Evolutionary conservation across 2,797 vertebrate genomes (phyloP).

Genomic region (Carapus acus): DNA sequence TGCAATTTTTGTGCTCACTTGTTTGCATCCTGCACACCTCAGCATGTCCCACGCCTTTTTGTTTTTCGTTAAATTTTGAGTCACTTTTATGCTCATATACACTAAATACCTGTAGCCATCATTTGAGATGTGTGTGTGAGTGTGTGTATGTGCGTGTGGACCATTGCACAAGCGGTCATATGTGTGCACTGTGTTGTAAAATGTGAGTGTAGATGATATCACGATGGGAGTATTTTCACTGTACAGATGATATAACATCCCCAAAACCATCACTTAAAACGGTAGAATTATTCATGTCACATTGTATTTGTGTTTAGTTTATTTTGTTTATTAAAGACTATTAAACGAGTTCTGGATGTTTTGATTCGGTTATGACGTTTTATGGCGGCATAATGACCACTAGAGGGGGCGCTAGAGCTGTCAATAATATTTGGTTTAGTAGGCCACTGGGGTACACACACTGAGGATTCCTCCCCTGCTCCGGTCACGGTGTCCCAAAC

Average conservation of each 20-base stretch:
- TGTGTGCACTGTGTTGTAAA: neutral
- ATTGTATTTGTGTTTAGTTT: slow-evolving; percentile 47
- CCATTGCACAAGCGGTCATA: slow-evolving; percentile 7
- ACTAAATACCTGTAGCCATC: slow-evolving; percentile 10
- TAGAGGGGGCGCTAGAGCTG: neutral
- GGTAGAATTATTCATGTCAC: slow-evolving; percentile 34
- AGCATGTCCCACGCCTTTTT: slow-evolving; percentile 14
- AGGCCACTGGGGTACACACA: slow-evolving; percentile 32
- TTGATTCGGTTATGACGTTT: neutral
- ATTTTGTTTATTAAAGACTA: slow-evolving; percentile 59
- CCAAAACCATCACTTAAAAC: slow-evolving; percentile 19
- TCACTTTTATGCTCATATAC: neutral
- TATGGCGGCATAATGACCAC: slow-evolving; percentile 11
- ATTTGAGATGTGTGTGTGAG: slow-evolving; percentile 9
- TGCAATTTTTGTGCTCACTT: slow-evolving; percentile 35
- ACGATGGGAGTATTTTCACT: slow-evolving; percentile 22
- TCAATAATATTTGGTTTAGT: slow-evolving; percentile 20
- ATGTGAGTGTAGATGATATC: neutral
- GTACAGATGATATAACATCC: slow-evolving; percentile 9
- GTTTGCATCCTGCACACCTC: slow-evolving; percentile 15
- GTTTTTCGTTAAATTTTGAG: slow-evolving; percentile 20
- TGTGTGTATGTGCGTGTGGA: slow-evolving; percentile 7
- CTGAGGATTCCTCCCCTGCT: too few species aligned
- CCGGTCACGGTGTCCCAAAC: too few species aligned
- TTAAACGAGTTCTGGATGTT: slow-evolving; percentile 8